phyloP scores from a whole-genome alignment of 2,797 vertebrate genomes.

The Vireo griseus region DNA sequence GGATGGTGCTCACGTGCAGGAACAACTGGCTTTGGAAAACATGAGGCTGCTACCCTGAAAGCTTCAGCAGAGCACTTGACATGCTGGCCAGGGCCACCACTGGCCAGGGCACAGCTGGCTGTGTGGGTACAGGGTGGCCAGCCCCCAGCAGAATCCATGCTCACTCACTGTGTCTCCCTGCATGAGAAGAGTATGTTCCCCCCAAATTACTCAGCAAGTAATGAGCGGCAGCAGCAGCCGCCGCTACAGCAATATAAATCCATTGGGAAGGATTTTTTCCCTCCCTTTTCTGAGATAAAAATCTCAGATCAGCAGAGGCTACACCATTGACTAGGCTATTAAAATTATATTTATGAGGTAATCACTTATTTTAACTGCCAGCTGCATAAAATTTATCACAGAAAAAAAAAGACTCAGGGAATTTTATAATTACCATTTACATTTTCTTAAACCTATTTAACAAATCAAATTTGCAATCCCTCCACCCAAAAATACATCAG shows the following conservation, averaged over 20 bases:
- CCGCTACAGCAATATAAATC: constrained; percentile 21
- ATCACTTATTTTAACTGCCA: constrained; percentile 62
- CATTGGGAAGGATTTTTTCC: background rate
- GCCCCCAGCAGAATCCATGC: background rate
- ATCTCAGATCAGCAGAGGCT: background rate
- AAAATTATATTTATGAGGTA: constrained; percentile 48
- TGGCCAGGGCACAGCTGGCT: background rate
- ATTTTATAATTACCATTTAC: constrained; percentile 59
- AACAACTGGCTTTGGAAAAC: background rate
- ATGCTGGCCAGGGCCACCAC: accelerated
- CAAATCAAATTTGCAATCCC: constrained; percentile 29
- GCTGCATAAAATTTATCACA: constrained; percentile 31
- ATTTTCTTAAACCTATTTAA: constrained; percentile 37
- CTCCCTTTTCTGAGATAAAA: constrained; percentile 30
- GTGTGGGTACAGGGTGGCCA: accelerated
- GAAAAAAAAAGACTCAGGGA: background rate
- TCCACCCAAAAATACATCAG: constrained; percentile 11
- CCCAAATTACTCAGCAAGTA: constrained; percentile 4
- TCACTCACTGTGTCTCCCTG: background rate
- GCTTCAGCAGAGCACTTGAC: background rate
- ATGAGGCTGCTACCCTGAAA: background rate
- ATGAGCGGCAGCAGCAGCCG: background rate
- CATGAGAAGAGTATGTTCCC: background rate
- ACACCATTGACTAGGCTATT: constrained; percentile 5
- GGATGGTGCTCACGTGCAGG: background rate